Conservation (phyloP, 2,888 invertebrate genomes). For the Carpatolechia fugitivella region DNA sequence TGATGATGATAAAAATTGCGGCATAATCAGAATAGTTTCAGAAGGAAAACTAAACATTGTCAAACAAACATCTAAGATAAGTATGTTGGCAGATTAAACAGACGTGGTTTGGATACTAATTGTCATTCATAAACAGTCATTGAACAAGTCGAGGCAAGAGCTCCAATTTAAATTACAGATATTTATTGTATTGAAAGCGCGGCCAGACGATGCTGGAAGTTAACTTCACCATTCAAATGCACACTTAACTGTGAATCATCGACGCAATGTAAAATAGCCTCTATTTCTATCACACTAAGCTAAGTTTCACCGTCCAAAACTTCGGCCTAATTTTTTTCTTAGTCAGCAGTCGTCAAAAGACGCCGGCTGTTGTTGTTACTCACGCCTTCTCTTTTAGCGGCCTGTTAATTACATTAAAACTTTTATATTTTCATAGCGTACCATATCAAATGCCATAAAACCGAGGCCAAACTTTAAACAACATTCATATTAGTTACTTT, state of each 20-base stretch:
- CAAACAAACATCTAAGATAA: too few relatives aligned
- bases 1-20: too few relatives aligned
- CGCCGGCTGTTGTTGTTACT: not conserved
- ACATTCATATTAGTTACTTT: not conserved
- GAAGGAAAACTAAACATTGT: too few relatives aligned
- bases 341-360: conserved; percentile 1
- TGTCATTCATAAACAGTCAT: not conserved
- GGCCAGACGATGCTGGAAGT: not conserved
- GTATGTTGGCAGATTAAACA: too few relatives aligned
- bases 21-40: too few relatives aligned
- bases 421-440: too few relatives aligned
- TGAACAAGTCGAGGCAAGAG: not conserved
- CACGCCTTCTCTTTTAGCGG: not conserved
- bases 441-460: too few relatives aligned
- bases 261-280: not conserved
- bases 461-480: too few relatives aligned
- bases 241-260: conserved; percentile 1
- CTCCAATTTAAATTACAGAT: not conserved
- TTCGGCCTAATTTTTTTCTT: conserved; percentile 3
- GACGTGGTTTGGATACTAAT: not conserved
- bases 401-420: too few relatives aligned
- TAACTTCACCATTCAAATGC: not conserved
- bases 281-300: not conserved
- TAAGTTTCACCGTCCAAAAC: not conserved
- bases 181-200: conserved; percentile 2